phyloP scores from a whole-genome alignment of 2,113 vertebrate species.

The Sebastes fasciatus region DNA sequence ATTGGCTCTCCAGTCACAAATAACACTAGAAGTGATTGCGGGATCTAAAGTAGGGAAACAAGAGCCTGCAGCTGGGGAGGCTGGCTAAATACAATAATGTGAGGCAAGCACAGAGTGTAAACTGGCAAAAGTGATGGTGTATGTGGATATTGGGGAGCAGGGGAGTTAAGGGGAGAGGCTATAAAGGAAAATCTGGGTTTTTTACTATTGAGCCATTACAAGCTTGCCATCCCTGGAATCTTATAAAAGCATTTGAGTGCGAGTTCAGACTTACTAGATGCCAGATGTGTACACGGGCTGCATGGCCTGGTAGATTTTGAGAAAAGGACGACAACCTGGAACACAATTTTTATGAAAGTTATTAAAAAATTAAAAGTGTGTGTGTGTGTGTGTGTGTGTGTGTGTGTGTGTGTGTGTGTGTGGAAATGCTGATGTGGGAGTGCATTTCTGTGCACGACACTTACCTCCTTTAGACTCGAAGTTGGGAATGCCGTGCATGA shows the following conservation, averaged over 20 bases:
- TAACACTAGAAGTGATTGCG: slow-evolving; percentile 53
- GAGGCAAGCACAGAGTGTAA: slow-evolving; percentile 47
- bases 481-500: slow-evolving; percentile 98
- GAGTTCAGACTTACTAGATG: slow-evolving; percentile 92
- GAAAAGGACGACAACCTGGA: slow-evolving; percentile 96
- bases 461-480: slow-evolving; percentile 96
- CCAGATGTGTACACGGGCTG: slow-evolving; percentile 98
- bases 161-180: slow-evolving; percentile 45
- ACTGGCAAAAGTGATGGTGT: slow-evolving; percentile 42
- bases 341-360: slow-evolving; percentile 38
- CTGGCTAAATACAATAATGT: slow-evolving; percentile 67
- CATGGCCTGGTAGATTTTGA: slow-evolving; percentile 99
- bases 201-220: slow-evolving; percentile 68
- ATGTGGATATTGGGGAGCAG: slow-evolving; percentile 41
- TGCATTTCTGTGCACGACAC: neutral
- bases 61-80: slow-evolving; percentile 69
- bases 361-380: neutral
- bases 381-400: neutral
- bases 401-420: too few species aligned
- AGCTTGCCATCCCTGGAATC: slow-evolving; percentile 65
- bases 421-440: neutral
- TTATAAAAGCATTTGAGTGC: slow-evolving; percentile 65
- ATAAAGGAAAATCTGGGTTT: slow-evolving; percentile 63
- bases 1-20: slow-evolving; percentile 67
- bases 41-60: slow-evolving; percentile 58